Percentiles rank a stretch among this genome's conserved stretches.
phyloP scores from a whole-genome alignment of 2,888 invertebrate genomes.

The Leistus spinibarbis region DNA sequence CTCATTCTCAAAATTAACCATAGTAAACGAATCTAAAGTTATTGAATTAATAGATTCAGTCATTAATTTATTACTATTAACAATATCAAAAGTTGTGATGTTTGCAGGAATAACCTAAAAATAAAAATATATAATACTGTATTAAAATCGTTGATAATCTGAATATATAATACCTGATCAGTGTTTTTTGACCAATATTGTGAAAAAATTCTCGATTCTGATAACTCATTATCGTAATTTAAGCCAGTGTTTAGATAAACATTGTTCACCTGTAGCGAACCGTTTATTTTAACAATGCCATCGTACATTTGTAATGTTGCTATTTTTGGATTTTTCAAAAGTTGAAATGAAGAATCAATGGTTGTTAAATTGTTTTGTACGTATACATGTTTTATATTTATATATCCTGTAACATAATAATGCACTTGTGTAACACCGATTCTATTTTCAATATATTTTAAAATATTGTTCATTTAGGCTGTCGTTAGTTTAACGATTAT shows the following conservation, averaged over 20 bases:
- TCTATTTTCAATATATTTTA: too few species aligned
- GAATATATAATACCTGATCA: constrained; percentile 4
- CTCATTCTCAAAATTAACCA: constrained; percentile 3
- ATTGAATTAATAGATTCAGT: constrained; percentile 15
- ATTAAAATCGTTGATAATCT: not conserved
- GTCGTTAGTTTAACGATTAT: too few species aligned
- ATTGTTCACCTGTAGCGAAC: constrained; percentile 5
- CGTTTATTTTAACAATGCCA: constrained; percentile 26
- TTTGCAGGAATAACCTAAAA: constrained; percentile 13
- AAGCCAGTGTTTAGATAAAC: not conserved
- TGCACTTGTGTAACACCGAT: too few species aligned
- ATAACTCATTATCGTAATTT: constrained; percentile 5
- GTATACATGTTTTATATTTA: constrained; percentile 18
- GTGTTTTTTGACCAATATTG: constrained; percentile 21
- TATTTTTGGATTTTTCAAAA: constrained; percentile 10
- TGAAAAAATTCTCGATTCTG: not conserved
- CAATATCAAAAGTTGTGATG: not conserved
- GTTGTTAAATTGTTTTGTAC: constrained; percentile 13
- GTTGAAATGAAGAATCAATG: not conserved
- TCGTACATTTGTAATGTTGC: constrained; percentile 14
- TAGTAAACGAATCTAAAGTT: constrained; percentile 16
- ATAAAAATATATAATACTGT: not conserved
- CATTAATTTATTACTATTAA: constrained; percentile 13
- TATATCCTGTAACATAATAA: too few species aligned
- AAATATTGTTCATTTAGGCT: too few species aligned